Evolutionary conservation across 2,113 vertebrate genomes (phyloP).

Genomic region (Casuarius casuarius): DNA sequence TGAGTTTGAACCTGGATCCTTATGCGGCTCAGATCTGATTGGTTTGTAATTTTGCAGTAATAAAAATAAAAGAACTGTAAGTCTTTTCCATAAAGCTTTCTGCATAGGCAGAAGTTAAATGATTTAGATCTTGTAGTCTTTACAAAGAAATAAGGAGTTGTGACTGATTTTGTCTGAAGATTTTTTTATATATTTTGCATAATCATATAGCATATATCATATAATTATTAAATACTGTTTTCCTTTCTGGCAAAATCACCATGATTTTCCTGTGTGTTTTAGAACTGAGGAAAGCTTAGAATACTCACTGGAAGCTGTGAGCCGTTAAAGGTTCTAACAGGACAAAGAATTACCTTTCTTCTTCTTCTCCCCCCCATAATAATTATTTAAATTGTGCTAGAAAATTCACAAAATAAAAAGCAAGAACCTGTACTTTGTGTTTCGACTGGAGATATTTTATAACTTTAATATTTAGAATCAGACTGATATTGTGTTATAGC

Average conservation of each 20-base stretch:
- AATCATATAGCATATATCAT: not conserved
- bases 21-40: not conserved
- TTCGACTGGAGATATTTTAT: not conserved
- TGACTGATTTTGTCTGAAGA: not conserved
- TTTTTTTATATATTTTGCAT: not conserved
- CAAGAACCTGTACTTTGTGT: not conserved
- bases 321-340: not conserved
- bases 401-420: not conserved
- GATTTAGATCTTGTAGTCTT: not conserved
- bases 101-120: not conserved
- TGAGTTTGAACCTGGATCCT: not conserved
- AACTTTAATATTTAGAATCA: not conserved
- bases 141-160: not conserved
- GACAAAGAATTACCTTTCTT: not conserved
- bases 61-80: fast-evolving
- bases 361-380: not conserved
- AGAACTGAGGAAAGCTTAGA: not conserved
- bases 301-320: not conserved
- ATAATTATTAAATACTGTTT: not conserved
- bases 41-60: not conserved
- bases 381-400: not conserved
- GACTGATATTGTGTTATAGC: not conserved
- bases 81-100: not conserved
- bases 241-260: not conserved
- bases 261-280: not conserved